phyloP scores from a whole-genome alignment of 2,797 vertebrate species.

The Onychomys leucogaster region DNA sequence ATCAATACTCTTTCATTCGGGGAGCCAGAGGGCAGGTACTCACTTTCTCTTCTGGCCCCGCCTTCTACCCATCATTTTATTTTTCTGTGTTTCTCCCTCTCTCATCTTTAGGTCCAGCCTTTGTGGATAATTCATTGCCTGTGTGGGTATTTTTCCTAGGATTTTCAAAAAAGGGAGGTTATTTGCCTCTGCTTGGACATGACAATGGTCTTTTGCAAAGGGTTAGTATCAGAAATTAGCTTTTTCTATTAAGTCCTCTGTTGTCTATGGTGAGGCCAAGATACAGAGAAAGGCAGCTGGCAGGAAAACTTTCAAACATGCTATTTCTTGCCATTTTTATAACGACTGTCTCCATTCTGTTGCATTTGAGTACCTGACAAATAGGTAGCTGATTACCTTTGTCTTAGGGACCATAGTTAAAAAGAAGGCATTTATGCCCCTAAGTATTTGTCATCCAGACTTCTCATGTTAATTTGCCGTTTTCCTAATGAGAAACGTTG shows the following conservation, averaged over 20 bases:
- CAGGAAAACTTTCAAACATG: background rate
- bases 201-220: slow-evolving; percentile 8
- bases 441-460: background rate
- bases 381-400: background rate
- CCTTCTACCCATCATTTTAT: slow-evolving; percentile 41
- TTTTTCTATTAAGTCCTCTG: background rate
- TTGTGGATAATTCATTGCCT: slow-evolving; percentile 80
- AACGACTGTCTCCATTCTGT: background rate
- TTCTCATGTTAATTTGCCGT: background rate
- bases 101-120: slow-evolving; percentile 76
- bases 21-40: background rate
- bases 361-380: background rate
- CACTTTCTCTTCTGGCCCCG: background rate
- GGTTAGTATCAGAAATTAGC: background rate
- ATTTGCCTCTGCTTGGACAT: slow-evolving; percentile 40
- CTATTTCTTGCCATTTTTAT: slow-evolving; percentile 13
- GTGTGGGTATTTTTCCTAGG: slow-evolving; percentile 76
- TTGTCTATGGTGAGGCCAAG: background rate
- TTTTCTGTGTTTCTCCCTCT: slow-evolving; percentile 57
- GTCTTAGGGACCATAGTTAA: background rate
- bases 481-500: background rate
- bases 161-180: slow-evolving; percentile 69
- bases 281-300: background rate
- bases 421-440: slow-evolving; percentile 41
- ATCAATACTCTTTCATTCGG: slow-evolving; percentile 56